Evolutionary conservation across 2,797 vertebrate genomes (phyloP).

Genomic region (Cichlasoma orientale): DNA sequence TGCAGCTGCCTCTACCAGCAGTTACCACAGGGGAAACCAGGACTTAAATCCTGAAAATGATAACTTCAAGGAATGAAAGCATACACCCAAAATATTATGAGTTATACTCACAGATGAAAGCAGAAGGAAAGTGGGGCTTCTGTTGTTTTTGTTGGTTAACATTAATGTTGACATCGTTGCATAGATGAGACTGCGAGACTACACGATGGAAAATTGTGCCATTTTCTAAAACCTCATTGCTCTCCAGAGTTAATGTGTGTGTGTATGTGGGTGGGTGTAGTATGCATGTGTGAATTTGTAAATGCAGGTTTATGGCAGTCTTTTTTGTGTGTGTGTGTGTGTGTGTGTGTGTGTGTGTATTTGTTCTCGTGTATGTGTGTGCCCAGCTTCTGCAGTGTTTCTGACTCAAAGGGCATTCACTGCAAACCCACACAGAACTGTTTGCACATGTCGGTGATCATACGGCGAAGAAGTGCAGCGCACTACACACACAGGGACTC

Average conservation of each 20-base stretch:
- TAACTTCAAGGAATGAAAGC: background rate
- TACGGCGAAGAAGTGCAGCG: slow-evolving; percentile 24
- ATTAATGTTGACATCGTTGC: background rate
- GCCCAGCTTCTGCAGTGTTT: slow-evolving; percentile 23
- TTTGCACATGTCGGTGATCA: slow-evolving; percentile 63
- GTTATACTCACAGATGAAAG: background rate
- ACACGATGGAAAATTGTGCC: background rate
- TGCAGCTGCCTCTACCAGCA: background rate
- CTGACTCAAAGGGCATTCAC: slow-evolving; percentile 57
- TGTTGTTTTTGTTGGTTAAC: background rate
- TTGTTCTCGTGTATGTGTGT: slow-evolving; percentile 9
- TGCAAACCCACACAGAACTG: slow-evolving; percentile 55
- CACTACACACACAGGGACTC: slow-evolving; percentile 24
- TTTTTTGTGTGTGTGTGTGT: slow-evolving; percentile 9
- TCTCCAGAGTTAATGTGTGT: background rate
- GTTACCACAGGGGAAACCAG: background rate
- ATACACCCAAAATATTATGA: background rate
- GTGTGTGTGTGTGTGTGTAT: background rate
- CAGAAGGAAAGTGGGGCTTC: background rate
- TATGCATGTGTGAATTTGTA: background rate
- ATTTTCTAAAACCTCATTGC: background rate
- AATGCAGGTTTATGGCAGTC: background rate
- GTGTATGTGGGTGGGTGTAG: background rate
- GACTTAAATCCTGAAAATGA: background rate
- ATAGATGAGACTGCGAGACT: background rate